Percentiles rank a stretch among this genome's conserved stretches.
phyloP scores from a whole-genome alignment of 2,113 vertebrate genomes.

The Columba livia region DNA sequence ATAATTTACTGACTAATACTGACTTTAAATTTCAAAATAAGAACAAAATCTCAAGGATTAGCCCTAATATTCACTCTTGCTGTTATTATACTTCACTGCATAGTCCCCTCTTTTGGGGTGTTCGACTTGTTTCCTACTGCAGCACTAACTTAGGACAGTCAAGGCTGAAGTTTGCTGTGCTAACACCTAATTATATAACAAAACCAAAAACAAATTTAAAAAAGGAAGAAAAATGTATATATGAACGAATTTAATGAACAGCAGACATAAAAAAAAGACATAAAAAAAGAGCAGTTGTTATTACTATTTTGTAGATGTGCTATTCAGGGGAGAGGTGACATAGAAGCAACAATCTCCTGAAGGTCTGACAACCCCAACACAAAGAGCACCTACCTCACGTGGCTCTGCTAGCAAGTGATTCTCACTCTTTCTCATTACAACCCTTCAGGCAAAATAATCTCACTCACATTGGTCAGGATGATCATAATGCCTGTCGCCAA shows the following conservation, averaged over 20 bases:
- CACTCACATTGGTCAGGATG: not conserved
- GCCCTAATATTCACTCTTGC: not conserved
- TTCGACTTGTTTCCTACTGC: not conserved
- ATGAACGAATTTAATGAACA: not conserved
- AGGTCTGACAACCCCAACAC: not conserved
- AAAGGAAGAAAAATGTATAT: not conserved
- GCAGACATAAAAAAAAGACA: not conserved
- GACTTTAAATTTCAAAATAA: not conserved
- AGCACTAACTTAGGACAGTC: not conserved
- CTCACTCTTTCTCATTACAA: not conserved
- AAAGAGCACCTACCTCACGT: accelerated
- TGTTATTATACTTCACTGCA: not conserved
- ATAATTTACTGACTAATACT: not conserved
- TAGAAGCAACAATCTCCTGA: not conserved
- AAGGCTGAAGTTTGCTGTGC: not conserved
- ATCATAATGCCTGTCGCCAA: not conserved
- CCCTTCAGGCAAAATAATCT: not conserved
- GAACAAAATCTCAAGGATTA: not conserved
- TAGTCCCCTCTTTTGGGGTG: not conserved
- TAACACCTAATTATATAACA: not conserved
- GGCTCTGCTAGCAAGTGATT: not conserved
- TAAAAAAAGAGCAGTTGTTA: not conserved
- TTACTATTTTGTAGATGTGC: not conserved
- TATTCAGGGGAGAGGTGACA: not conserved
- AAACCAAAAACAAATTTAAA: too few species aligned